Base-by-base conservation (phyloP, 2,888 invertebrate species). In the Aphidoletes aphidimyza region DNA sequence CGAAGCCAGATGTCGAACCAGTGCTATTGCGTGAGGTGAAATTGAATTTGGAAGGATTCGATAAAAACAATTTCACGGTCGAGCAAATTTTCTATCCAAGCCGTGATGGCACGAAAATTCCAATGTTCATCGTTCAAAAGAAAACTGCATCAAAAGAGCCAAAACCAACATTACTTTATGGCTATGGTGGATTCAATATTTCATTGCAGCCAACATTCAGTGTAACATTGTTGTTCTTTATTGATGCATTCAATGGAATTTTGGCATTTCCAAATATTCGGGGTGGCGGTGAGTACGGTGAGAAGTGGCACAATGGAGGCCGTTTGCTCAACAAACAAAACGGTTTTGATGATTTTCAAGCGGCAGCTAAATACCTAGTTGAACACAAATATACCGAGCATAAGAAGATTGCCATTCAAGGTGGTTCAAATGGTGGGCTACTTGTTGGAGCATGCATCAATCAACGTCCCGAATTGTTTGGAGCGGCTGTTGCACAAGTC, bases 261-360 rank as follows among this genome's bases (percentile, higher is more conserved):
- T 93, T 96, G 86, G 98, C 97, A 22, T 93, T 97, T 86, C 95
- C 99, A 37, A 99, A 99, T 91, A 95, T 99, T 85, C 92, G 99
- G 83, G 99, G 99, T 84, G 99, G 99, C 88, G 98, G 98, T 0
- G 99, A 99, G 89, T 99, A 98, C 90, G 99, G 99, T 69, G 97
- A 98, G 90, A 94, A 94, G 87, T 99, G 99, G 99, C 98, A 99
- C 91, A 96, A 98, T 89, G 95, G 92, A 8, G 99, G 98, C 0
- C 94, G 96, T 34, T 92, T 96, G 86, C 92, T 94, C 2, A 97
- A 98, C 89, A 99, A 99, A 89, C 98, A 99, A 91, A 99, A 99
- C 90, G 96, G 95, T 83, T 99, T 99, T 90, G 96, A 98, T 90
- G 99, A 99, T 91, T 98, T 99, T 90, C 96, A 96, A 88, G 92